Evolutionary conservation across 2,113 vertebrate genomes (phyloP), one percentile per base, ranked within the genome.

Genomic region (Gymnarchus niloticus): DNA sequence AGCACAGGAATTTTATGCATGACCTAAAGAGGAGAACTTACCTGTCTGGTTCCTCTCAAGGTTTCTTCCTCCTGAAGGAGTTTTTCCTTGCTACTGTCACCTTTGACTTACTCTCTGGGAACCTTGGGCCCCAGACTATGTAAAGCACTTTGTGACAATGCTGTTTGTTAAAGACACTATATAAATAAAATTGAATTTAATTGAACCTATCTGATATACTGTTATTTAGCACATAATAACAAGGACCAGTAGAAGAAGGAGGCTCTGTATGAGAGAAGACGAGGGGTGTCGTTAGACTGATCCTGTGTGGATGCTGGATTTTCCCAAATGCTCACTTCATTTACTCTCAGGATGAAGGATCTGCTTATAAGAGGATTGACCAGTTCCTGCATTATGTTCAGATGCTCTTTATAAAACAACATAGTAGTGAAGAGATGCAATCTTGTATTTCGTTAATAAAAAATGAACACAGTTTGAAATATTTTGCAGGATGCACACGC

Each of bases 171-270:
- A n/a, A n/a, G n/a, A n/a, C n/a, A n/a, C n/a, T n/a, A n/a, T n/a
- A n/a, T n/a, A n/a, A n/a, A n/a, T n/a, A n/a, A n/a, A n/a, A n/a
- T n/a, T n/a, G n/a, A n/a, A n/a, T n/a, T n/a, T n/a, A n/a, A n/a
- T n/a, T n/a, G n/a, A n/a, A n/a, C n/a, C n/a, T n/a, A n/a, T n/a
- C n/a, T n/a, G 65, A 41, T 73, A 21, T 1, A 6, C 28, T 41
- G 65, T 73, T 73, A 73, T 73, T 73, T 33, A 73, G 65, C 65
- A 73, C 65, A 37, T 73, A 37, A 73, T 33, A 28, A 69, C 61
- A 17, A 14, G 65, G 41, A 33, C 33, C 41, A n/a, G 28, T 41
- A 41, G 33, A 73, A 19, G 33, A 69, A 69, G 37, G 28, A 33
- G 37, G 61, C 12, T 41, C 65, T 73, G 33, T 73, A 73, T 28